Conservation (phyloP, 2,888 invertebrate species). For the Pseudococcus viburni region DNA sequence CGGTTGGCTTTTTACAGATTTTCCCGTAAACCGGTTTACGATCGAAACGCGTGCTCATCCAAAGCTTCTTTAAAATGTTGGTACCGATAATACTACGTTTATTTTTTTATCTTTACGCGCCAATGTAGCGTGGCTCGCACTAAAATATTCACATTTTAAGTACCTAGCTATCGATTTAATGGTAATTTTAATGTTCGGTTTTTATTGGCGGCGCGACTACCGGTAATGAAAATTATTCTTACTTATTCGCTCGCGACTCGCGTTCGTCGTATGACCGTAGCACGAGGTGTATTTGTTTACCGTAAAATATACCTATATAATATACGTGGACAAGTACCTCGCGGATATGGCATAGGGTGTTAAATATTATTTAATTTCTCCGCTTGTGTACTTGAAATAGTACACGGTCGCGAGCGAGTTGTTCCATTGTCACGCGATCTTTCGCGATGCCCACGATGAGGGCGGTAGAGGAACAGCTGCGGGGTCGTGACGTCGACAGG, state of each 20-base stretch:
- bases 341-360: background rate
- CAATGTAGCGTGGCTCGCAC: slow-evolving; percentile 56
- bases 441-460: background rate
- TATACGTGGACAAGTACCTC: background rate
- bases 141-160: slow-evolving; percentile 64
- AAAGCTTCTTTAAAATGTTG: slow-evolving; percentile 60
- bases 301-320: background rate
- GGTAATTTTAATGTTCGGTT: slow-evolving; percentile 61
- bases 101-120: slow-evolving; percentile 41
- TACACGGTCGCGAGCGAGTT: background rate
- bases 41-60: slow-evolving; percentile 60
- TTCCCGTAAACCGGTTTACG: slow-evolving; percentile 61
- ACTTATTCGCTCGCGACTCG: slow-evolving; percentile 8
- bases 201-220: slow-evolving; percentile 62
- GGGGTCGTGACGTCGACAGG: background rate
- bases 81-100: slow-evolving; percentile 10
- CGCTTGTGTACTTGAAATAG: background rate
- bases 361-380: background rate
- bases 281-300: background rate
- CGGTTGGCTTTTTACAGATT: slow-evolving; percentile 33
- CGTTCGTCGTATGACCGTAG: background rate
- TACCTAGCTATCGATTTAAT: slow-evolving; percentile 61
- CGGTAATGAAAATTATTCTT: slow-evolving; percentile 57
- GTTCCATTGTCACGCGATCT: slow-evolving; percentile 7
- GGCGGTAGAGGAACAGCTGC: background rate